Evolutionary conservation across 2,797 vertebrate genomes (phyloP), one percentile per base, ranked within the genome.

Genomic region (Danio jaintianensis): DNA sequence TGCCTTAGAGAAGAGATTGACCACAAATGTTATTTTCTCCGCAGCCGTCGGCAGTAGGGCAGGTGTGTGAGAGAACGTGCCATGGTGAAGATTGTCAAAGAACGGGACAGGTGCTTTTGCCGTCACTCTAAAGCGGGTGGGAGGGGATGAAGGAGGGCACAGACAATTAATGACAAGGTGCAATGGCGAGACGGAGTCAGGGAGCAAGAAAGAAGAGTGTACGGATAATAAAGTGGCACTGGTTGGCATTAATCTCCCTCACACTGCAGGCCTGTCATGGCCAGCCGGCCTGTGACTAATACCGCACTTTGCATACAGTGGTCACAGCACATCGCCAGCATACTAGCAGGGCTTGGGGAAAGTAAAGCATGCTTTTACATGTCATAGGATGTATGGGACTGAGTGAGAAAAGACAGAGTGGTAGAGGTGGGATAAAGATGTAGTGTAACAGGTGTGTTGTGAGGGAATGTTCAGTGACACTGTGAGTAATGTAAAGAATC

Each of bases 161-260:
- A 95, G 96, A 97, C 96, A 97, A 98, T 98, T 98, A 98, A 98
- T 97, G 96, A 95, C 95, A 94, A 93, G 96, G 94, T 94, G 93
- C 93, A 95, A 96, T 94, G 94, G 95, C 96, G 96, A 96, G 95
- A 96, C 96, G 94, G 95, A 96, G 94, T 94, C 94, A 62, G 85
- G 94, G 93, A 94, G 94, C 94, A 94, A 95, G 94, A 96, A 94
- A 94, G 95, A 96, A 94, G 95, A 96, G 96, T 94, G 95, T 95
- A 96, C 96, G 95, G 97, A 97, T 97, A 98, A 98, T 97, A 98
- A 98, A 98, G 96, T 97, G 95, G 95, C 94, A 93, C 88, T 92
- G 91, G 93, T 91, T 94, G 92, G 92, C 96, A 98, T 98, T 98
- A 97, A 98, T 98, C 97, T 98, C 96, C 95, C 95, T 98, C 97